Evolutionary conservation across 2,113 vertebrate genomes (phyloP).

Genomic region (Poecilia latipinna): DNA sequence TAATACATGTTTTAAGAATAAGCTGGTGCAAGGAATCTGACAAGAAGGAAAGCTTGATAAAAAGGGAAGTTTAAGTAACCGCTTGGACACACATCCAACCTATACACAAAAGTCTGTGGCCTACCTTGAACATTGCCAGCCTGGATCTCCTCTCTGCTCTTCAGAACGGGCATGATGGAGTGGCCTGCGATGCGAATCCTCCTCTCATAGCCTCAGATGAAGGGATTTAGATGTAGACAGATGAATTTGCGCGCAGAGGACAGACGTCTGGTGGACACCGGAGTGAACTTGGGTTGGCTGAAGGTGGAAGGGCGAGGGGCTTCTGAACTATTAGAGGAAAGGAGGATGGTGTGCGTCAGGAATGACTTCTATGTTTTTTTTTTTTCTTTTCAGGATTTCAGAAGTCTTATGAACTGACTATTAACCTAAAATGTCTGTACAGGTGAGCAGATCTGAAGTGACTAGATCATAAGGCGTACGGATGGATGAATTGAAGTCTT

Average conservation of each 20-base stretch:
- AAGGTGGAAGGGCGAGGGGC: constrained; percentile 2
- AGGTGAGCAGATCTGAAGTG: constrained; percentile 1
- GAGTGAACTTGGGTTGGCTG: constrained; percentile 12
- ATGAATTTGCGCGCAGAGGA: constrained; percentile 64
- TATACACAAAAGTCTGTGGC: constrained; percentile 9
- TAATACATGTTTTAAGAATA: too few species aligned
- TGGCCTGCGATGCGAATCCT: constrained; percentile 78
- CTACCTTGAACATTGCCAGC: constrained; percentile 87
- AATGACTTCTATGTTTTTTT: constrained; percentile 21
- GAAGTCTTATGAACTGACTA: constrained; percentile 22
- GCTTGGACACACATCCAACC: too few species aligned
- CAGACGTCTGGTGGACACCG: constrained; percentile 21
- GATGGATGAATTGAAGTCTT: constrained; percentile 15
- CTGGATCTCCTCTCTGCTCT: constrained; percentile 80
- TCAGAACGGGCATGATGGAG: constrained; percentile 86
- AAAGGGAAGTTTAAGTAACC: neutral
- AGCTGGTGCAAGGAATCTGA: too few species aligned
- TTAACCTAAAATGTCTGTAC: constrained; percentile 32
- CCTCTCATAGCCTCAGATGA: constrained; percentile 85
- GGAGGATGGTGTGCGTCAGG: neutral
- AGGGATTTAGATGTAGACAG: constrained; percentile 72
- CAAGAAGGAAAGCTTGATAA: neutral
- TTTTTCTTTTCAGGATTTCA: neutral
- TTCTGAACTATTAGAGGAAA: neutral
- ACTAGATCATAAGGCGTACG: constrained; percentile 43